A percentile compares a stretch with the other conserved stretches of the same genome.
Conservation (phyloP, 2,113 vertebrate genomes). For the Synchiropus splendidus region DNA sequence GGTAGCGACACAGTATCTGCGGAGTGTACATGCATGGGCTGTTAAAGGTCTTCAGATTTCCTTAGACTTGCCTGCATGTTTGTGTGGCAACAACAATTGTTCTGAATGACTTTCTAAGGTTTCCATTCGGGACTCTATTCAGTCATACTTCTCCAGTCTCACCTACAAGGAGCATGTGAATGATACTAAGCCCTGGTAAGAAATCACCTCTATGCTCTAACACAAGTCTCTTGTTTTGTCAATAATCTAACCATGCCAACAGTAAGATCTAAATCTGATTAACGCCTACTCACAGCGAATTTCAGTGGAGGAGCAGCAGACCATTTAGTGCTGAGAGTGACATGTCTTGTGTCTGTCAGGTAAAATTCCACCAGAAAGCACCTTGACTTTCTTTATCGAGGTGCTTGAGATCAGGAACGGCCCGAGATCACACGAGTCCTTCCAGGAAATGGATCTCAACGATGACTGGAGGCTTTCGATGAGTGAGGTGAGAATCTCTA, state of each 20-base stretch:
- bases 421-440: constrained; percentile 91
- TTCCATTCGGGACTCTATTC: constrained; percentile 21
- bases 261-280: no score
- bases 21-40: background rate
- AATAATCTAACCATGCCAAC: no score
- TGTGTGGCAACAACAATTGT: no score
- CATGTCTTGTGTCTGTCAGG: constrained; percentile 55
- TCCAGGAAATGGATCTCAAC: constrained; percentile 97
- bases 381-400: constrained; percentile 84
- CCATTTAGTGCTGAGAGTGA: no score
- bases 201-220: no score
- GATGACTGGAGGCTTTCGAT: constrained; percentile 96
- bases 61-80: constrained; percentile 9
- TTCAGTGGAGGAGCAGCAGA: no score
- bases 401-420: constrained; percentile 92
- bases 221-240: no score
- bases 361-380: constrained; percentile 93
- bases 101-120: constrained; percentile 25
- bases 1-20: constrained; percentile 60
- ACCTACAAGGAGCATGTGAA: constrained; percentile 38
- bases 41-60: background rate
- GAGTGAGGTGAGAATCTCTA: constrained; percentile 68
- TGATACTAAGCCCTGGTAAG: constrained; percentile 40
- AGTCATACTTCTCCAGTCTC: constrained; percentile 23
- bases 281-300: no score